Evolutionary conservation across 2,888 invertebrate species (phyloP), one percentile per base, ranked within the genome.

Genomic region (Steinernema scapterisci): DNA sequence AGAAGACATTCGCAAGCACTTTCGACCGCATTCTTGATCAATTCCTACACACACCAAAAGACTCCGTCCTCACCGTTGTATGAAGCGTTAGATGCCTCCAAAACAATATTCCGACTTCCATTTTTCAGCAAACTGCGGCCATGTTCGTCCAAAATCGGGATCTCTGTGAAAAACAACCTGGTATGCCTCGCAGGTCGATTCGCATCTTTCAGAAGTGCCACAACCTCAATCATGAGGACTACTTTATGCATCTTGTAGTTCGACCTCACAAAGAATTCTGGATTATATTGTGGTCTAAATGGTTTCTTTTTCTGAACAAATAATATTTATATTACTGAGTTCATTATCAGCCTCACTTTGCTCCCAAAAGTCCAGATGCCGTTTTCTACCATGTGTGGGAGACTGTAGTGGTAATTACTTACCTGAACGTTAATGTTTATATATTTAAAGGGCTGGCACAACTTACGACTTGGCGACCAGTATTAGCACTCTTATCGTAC

Each of bases 381-480:
- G 31, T 63, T 63, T n/a, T 63, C 9, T 27, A 63, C 27, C 1
- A 27, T 11, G 2, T 21, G 25, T 7, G 63, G 63, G 25, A 27
- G 31, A 7, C 27, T 13, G 31, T 63, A 63, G 63, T 63, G 63
- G 19, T 25, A 63, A 27, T 63, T 63, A 31, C 63, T 63, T 2
- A 63, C 63, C 63, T 63, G 16, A 54, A 54, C 21, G 25, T 54
- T 54, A 25, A 54, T 23, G n/a, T n/a, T n/a, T n/a, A 45, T 19
- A 13, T 19, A 48, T 19, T 16, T 48, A 13, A 9, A 38, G 38
- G 3, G 3, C 3, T 9, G 5, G 5, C 38, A 38, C 38, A 54
- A 19, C 63, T 38, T 13, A 63, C 63, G 16, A 63, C 63, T 63
- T 63, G 63, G 16, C 63, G 63, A 31, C 63, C 63, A 16, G 63